Evolutionary conservation across 2,113 vertebrate genomes (phyloP).

Genomic region (Nicator chloris): DNA sequence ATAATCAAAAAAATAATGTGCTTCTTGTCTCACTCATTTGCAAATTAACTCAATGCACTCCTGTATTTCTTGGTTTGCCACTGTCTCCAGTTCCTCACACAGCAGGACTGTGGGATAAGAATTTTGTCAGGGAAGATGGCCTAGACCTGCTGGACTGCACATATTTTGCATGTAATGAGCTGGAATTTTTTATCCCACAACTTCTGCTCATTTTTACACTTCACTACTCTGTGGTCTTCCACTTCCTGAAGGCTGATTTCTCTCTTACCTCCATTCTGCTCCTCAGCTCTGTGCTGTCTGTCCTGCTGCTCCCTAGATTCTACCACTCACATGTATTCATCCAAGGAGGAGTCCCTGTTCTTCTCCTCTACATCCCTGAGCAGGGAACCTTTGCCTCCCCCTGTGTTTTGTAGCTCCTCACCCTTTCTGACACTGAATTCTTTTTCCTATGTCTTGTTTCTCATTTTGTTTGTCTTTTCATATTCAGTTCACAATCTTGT

Average conservation of each 20-base stretch:
- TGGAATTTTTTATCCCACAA: not conserved
- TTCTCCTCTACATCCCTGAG: not conserved
- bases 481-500: not conserved
- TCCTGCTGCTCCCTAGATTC: not conserved
- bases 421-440: not conserved
- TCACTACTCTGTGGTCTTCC: not conserved
- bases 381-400: not conserved
- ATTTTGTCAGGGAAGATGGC: not conserved
- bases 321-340: not conserved
- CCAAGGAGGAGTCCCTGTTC: not conserved
- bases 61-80: not conserved
- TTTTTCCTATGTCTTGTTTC: not conserved
- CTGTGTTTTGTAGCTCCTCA: not conserved
- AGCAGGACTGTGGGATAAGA: not conserved
- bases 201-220: not conserved
- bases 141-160: not conserved
- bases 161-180: fast-evolving
- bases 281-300: not conserved
- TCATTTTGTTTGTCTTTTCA: not conserved
- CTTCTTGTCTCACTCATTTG: not conserved
- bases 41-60: not conserved
- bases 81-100: not conserved
- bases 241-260: not conserved
- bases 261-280: not conserved
- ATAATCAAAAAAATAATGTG: not conserved